These are phyloP conservation scores for Elanoides forficatus DNA, from an alignment of 2,113 vertebrate genomes.

Conservation along the genomic window DNA sequence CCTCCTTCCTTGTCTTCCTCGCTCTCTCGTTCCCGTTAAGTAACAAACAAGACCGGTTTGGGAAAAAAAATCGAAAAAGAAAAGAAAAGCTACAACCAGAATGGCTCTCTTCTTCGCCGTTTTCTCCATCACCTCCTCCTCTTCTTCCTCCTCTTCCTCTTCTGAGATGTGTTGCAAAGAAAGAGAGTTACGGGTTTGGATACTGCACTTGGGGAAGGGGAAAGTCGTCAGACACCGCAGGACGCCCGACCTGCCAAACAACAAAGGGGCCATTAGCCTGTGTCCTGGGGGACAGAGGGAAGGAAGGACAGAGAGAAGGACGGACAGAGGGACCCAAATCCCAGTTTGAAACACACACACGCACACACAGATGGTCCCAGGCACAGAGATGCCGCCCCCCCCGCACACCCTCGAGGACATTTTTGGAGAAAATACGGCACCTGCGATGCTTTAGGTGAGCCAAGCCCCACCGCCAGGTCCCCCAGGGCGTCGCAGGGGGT, in stretches of 20 bases:
- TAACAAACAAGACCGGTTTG: slow-evolving; percentile 40
- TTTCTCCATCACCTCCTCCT: neutral
- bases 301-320: too few relatives aligned
- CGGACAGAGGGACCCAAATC: neutral
- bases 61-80: slow-evolving; percentile 9
- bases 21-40: slow-evolving; percentile 16
- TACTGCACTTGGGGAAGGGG: slow-evolving; percentile 69
- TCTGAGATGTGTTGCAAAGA: slow-evolving; percentile 65
- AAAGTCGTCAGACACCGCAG: slow-evolving; percentile 43
- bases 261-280: neutral
- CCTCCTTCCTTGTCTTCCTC: slow-evolving; percentile 54
- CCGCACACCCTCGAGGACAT: fast-evolving
- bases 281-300: neutral
- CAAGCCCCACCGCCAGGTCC: fast-evolving
- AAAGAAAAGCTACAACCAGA: slow-evolving; percentile 47
- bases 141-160: neutral
- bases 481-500: fast-evolving
- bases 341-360: neutral
- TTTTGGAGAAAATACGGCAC: fast-evolving
- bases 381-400: neutral
- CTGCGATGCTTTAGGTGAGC: fast-evolving
- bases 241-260: slow-evolving; percentile 59
- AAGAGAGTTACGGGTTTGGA: slow-evolving; percentile 72
- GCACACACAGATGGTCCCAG: fast-evolving
- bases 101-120: slow-evolving; percentile 32